Percentiles rank a stretch among this genome's conserved stretches.
Evolutionary conservation across 2,888 invertebrate species (phyloP).

Genomic region (Noctua fimbriata): DNA sequence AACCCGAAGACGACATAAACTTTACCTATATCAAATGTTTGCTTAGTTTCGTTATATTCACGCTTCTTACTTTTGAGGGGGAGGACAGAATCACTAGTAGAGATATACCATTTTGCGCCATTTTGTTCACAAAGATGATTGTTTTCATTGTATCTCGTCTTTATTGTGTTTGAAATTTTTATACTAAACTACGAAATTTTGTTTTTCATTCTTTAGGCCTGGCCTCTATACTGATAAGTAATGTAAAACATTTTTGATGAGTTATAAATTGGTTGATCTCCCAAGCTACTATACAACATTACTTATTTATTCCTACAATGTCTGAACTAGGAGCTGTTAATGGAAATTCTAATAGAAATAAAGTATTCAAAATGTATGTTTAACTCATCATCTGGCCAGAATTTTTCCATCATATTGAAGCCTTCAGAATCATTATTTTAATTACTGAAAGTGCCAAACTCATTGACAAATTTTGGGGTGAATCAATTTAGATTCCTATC

Average conservation of each 20-base stretch:
- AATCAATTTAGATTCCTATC: neutral
- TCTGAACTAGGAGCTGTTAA: neutral
- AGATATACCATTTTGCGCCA: neutral
- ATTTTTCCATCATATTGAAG: neutral
- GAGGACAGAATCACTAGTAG: neutral
- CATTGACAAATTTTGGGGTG: neutral
- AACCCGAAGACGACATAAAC: conserved; percentile 57
- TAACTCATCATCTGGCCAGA: conserved; percentile 14
- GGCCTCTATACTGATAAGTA: conserved; percentile 8
- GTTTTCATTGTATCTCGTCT: conserved; percentile 8
- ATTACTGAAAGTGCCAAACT: neutral
- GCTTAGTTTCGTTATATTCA: conserved; percentile 37
- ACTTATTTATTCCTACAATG: conserved; percentile 8
- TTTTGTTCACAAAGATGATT: conserved; percentile 17
- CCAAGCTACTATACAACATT: conserved; percentile 4
- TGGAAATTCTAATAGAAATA: conserved; percentile 1
- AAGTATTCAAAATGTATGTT: conserved; percentile 12
- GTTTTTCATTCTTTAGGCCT: neutral
- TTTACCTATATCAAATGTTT: conserved; percentile 60
- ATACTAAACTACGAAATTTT: neutral
- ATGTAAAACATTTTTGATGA: conserved; percentile 9
- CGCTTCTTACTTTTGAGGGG: conserved; percentile 9
- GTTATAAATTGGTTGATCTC: conserved; percentile 26
- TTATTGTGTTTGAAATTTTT: conserved; percentile 8
- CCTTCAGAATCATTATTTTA: neutral